Conservation (phyloP, 2,797 vertebrate species). For the Sebastes ruberrimus region DNA sequence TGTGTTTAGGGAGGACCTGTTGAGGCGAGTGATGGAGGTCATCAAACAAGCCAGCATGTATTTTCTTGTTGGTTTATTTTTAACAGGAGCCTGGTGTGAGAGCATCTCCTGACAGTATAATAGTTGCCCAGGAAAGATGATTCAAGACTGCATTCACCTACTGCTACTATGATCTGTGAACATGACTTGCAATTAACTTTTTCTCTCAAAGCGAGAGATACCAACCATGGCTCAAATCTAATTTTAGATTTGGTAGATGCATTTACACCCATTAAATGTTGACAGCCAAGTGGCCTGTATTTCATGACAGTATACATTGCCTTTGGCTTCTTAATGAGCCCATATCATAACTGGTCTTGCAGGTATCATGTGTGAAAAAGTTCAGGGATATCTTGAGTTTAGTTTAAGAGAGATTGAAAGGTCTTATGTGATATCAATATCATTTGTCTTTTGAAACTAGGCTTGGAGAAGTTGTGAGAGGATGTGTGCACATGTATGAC, state of each 20-base stretch:
- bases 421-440: not conserved
- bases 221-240: not conserved
- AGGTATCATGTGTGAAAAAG: not conserved
- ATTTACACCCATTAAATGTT: not conserved
- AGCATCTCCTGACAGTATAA: not conserved
- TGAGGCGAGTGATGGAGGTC: conserved; percentile 13
- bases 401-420: not conserved
- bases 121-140: not conserved
- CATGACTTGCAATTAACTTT: not conserved
- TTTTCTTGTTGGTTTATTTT: conserved; percentile 28
- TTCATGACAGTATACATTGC: not conserved
- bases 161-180: not conserved
- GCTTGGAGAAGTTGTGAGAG: not conserved
- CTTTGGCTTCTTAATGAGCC: not conserved
- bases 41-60: not conserved
- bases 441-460: not conserved
- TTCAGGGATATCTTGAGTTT: not conserved
- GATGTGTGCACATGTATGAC: conserved; percentile 17
- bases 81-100: not conserved
- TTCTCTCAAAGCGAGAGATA: not conserved
- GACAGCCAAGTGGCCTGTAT: not conserved
- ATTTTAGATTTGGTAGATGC: not conserved
- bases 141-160: not conserved
- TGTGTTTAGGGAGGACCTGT: conserved; percentile 39
- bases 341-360: not conserved